Evolutionary conservation across 2,888 invertebrate species (phyloP), one percentile per base, ranked within the genome.

Genomic region (Allygus modestus): DNA sequence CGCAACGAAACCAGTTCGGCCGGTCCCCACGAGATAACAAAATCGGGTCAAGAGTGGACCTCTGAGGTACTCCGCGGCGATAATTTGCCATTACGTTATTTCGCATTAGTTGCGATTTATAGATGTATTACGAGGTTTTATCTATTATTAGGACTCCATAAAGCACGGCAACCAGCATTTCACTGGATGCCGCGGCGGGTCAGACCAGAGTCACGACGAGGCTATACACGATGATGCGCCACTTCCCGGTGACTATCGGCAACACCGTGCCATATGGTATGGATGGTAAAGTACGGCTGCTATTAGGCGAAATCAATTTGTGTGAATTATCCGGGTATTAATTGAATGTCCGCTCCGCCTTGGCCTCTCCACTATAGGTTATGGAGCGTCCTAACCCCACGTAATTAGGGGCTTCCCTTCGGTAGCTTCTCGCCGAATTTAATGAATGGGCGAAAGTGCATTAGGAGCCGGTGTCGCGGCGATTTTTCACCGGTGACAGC

Each of bases 71-170:
- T 1, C 73, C 33, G 41, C n/a, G 20, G 5, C 17, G 33, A 15
- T 41, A 37, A 73, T 37, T 41, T 20, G 5, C n/a, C 73, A 79
- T 58, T 20, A 58, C 79, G 58, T 79, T 79, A 79, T 77, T 43
- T 28, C 58, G 33, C 51, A 79, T 79, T 79, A 79, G 15, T 12
- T 4, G 20, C 28, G 58, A 79, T 79, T 79, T 79, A 79, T 58
- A 2, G 54, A 54, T 58, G 23, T 58, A 79, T 77, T 77, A 79
- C 79, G 23, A 37, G 33, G 54, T 17, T 77, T 77, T 77, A 79
- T 79, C 79, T 58, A 79, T 79, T 79, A 79, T 79, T 79, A 79
- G 37, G 58, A 79, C 58, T 51, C 79, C 79, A 79, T 79, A 79
- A 79, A 79, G 17, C 12, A 51, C 43, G 4, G 23, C 9, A 23